Evolutionary conservation across 2,797 vertebrate genomes (phyloP).

Genomic region (Halcyon smyrnensis): DNA sequence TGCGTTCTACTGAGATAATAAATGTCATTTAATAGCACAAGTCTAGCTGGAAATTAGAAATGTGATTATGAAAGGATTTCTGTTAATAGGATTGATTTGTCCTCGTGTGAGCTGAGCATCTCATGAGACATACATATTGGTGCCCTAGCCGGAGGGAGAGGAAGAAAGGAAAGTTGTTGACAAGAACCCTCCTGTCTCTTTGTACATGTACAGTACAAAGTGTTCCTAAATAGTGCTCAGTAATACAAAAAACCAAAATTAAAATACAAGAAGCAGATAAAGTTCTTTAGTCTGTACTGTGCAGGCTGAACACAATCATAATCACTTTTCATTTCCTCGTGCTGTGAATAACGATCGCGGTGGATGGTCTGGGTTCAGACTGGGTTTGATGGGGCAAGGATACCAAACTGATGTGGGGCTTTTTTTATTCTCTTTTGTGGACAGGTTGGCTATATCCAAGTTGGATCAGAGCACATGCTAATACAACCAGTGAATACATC

Average conservation of each 20-base stretch:
- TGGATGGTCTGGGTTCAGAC: neutral
- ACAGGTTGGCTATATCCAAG: constrained; percentile 89
- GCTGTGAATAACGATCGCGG: neutral
- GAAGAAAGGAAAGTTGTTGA: neutral
- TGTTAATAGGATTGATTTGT: neutral
- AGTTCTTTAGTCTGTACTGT: neutral
- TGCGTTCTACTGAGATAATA: neutral
- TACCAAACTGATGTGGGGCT: neutral
- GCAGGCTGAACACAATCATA: neutral
- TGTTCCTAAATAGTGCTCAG: neutral
- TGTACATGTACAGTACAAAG: neutral
- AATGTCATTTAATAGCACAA: neutral
- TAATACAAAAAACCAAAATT: neutral
- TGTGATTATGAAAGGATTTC: neutral
- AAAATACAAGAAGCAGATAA: neutral
- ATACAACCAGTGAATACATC: constrained; percentile 86
- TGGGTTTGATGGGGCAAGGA: neutral
- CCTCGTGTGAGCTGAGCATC: neutral
- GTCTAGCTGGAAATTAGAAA: neutral
- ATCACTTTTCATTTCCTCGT: neutral
- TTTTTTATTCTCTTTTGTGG: constrained; percentile 31
- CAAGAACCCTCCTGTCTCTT: neutral
- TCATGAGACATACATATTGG: rapidly evolving
- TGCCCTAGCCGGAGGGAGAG: neutral
- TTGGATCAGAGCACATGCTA: constrained; percentile 86